Percentiles rank a stretch among this genome's conserved stretches.
phyloP scores from a whole-genome alignment of 2,888 invertebrate species.

The Odontocerum albicorne region DNA sequence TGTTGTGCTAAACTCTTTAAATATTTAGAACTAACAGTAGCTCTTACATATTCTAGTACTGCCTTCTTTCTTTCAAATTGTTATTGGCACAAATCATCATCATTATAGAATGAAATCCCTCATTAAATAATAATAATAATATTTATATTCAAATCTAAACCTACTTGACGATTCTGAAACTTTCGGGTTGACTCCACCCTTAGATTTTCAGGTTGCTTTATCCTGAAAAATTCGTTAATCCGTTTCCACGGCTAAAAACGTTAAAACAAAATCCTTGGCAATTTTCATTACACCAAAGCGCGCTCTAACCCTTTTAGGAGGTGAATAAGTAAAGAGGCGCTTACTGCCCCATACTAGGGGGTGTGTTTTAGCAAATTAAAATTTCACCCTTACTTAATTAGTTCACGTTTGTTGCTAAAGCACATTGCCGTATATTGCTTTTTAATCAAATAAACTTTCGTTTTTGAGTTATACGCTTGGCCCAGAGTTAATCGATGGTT shows the following conservation, averaged over 20 bases:
- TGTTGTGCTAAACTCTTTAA: too few relatives aligned
- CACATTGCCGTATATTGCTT: slow-evolving; percentile 9
- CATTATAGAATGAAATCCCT: too few relatives aligned
- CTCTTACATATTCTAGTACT: too few relatives aligned
- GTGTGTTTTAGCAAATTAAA: slow-evolving; percentile 28
- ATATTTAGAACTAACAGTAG: too few relatives aligned
- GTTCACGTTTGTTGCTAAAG: slow-evolving; percentile 9
- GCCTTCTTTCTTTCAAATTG: too few relatives aligned
- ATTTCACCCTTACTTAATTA: slow-evolving; percentile 33
- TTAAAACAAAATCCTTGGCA: slow-evolving; percentile 34
- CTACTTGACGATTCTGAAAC: not conserved
- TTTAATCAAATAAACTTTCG: not conserved
- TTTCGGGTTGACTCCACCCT: too few relatives aligned
- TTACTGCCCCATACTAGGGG: slow-evolving; percentile 16
- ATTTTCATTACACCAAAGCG: slow-evolving; percentile 35
- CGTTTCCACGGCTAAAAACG: slow-evolving; percentile 23
- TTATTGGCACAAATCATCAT: too few relatives aligned
- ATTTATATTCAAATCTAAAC: not conserved
- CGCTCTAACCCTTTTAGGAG: slow-evolving; percentile 34
- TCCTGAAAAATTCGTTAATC: slow-evolving; percentile 22
- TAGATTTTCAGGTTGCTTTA: too few relatives aligned
- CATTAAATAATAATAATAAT: not conserved
- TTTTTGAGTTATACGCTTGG: not conserved
- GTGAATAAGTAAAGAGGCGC: slow-evolving; percentile 29
- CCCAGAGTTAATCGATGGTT: not conserved